phyloP scores from a whole-genome alignment of 2,888 invertebrate species.

The Yponomeuta cagnagella region DNA sequence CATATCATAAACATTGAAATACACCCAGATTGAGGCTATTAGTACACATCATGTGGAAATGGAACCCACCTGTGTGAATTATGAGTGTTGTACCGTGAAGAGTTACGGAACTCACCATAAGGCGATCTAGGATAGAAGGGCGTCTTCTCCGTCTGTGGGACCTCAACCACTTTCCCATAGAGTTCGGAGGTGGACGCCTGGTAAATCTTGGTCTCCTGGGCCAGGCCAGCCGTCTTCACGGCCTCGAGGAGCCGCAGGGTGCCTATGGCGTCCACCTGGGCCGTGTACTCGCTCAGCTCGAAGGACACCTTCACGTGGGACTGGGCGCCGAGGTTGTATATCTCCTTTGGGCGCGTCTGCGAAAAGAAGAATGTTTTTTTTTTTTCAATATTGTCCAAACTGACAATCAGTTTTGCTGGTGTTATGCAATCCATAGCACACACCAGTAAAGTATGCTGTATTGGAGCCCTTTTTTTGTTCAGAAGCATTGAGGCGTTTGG shows the following conservation, averaged over 20 bases:
- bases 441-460: too few relatives aligned
- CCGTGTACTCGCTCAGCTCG: constrained; percentile 98
- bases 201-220: constrained; percentile 89
- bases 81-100: too few relatives aligned
- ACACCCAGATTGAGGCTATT: too few relatives aligned
- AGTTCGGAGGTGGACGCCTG: constrained; percentile 97
- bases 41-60: too few relatives aligned
- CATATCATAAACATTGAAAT: too few relatives aligned
- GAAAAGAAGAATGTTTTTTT: constrained; percentile 16
- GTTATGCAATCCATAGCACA: too few relatives aligned
- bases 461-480: too few relatives aligned
- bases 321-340: constrained; percentile 98
- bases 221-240: constrained; percentile 90
- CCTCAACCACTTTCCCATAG: constrained; percentile 94
- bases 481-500: too few relatives aligned
- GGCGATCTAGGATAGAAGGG: constrained; percentile 98
- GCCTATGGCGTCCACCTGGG: constrained; percentile 97
- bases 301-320: constrained; percentile 99
- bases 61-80: too few relatives aligned
- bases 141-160: constrained; percentile 95
- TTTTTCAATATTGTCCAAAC: too few relatives aligned
- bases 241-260: constrained; percentile 94
- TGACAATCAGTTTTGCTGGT: too few relatives aligned
- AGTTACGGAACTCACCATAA: constrained; percentile 81
- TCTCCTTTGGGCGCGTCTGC: constrained; percentile 87